Evolutionary conservation across 2,797 vertebrate genomes (phyloP).

Genomic region (Acrossocheilus wenchowensis): DNA sequence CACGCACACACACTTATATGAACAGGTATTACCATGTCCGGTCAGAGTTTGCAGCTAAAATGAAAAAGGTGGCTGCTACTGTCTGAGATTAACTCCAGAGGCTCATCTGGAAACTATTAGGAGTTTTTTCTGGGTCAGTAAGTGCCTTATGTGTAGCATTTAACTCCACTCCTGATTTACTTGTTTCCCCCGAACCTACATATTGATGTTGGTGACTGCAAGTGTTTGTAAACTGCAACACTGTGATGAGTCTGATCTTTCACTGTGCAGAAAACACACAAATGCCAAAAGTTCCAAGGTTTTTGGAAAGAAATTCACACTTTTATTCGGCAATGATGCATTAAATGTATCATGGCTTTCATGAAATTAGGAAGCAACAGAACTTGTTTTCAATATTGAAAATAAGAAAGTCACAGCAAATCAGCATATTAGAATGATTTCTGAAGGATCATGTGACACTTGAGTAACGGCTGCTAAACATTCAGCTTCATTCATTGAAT

Average conservation of each 20-base stretch:
- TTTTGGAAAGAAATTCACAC: background rate
- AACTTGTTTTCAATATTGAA: background rate
- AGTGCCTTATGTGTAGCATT: constrained; percentile 39
- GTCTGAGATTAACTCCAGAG: constrained; percentile 39
- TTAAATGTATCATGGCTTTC: background rate
- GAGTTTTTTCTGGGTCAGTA: constrained; percentile 53
- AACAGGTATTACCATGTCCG: constrained; percentile 44
- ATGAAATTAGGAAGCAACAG: background rate
- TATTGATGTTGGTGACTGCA: background rate
- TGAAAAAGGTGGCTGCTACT: constrained; percentile 48
- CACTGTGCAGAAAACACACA: background rate
- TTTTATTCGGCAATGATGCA: background rate
- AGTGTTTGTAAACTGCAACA: background rate
- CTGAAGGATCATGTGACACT: background rate
- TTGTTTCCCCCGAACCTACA: background rate
- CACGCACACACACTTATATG: constrained; percentile 27
- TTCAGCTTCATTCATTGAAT: background rate
- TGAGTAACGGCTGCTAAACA: background rate
- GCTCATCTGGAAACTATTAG: constrained; percentile 59
- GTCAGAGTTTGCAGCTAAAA: constrained; percentile 34
- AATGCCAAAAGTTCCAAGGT: background rate
- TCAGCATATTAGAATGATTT: background rate
- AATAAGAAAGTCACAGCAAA: background rate
- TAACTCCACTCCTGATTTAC: constrained; percentile 18
- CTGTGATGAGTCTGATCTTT: background rate